These are phyloP conservation scores for Heteropelma amictum DNA, from an alignment of 2,888 invertebrate genomes.

Conservation along the genomic window DNA sequence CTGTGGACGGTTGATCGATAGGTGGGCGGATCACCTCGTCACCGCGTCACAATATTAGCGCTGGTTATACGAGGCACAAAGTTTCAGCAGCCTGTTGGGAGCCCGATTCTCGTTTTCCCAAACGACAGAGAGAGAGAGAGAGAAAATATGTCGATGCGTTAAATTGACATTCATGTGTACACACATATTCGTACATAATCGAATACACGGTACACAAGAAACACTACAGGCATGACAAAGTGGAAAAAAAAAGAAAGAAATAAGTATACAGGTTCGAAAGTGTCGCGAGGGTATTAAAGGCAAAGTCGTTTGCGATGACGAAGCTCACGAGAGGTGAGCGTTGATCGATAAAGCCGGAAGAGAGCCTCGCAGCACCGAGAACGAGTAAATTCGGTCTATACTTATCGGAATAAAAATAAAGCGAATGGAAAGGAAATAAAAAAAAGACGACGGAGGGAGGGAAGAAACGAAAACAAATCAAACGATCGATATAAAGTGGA, in stretches of 20 bases:
- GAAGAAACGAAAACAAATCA: not conserved
- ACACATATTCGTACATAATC: constrained; percentile 10
- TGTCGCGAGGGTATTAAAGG: too few relatives aligned
- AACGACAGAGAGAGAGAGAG: too few relatives aligned
- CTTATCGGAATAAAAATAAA: not conserved
- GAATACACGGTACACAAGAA: too few relatives aligned
- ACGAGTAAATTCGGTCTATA: constrained; percentile 2
- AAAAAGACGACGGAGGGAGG: not conserved
- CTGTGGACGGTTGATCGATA: constrained; percentile 62
- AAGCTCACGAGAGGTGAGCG: too few relatives aligned
- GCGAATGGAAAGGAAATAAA: not conserved
- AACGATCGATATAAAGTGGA: not conserved
- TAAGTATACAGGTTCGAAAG: too few relatives aligned
- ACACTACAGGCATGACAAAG: too few relatives aligned
- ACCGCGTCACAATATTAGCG: constrained; percentile 66
- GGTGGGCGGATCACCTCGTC: constrained; percentile 66
- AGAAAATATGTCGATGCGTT: constrained; percentile 28
- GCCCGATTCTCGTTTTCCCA: too few relatives aligned
- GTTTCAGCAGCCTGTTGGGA: too few relatives aligned
- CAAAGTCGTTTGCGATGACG: too few relatives aligned
- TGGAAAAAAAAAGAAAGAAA: too few relatives aligned
- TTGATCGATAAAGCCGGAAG: constrained; percentile 44
- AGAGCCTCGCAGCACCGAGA: too few relatives aligned
- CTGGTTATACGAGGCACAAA: constrained; percentile 20
- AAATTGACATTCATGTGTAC: constrained; percentile 36